These are phyloP conservation scores for Poeciliopsis infans DNA, from an alignment of 2,797 vertebrate species.

Conservation along the genomic window DNA sequence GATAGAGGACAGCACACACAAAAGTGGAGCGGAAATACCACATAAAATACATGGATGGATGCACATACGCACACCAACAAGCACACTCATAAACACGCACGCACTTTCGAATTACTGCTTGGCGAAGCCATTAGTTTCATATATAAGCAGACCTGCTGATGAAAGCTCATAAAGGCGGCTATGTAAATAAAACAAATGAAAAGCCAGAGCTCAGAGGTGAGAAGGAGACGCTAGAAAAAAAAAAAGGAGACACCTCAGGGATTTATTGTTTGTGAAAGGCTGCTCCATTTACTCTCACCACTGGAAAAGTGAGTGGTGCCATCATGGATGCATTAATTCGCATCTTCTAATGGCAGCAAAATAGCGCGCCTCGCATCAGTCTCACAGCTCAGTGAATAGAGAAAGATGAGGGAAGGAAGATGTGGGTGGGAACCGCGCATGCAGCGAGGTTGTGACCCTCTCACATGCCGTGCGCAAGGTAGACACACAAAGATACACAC, in stretches of 20 bases:
- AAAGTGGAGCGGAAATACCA: constrained; percentile 45
- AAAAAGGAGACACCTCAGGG: constrained; percentile 61
- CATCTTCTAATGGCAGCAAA: constrained; percentile 64
- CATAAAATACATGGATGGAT: constrained; percentile 67
- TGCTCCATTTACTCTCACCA: constrained; percentile 80
- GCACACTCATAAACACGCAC: constrained; percentile 35
- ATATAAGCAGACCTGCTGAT: constrained; percentile 76
- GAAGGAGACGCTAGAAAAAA: constrained; percentile 41
- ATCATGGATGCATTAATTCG: constrained; percentile 68
- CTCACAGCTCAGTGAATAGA: constrained; percentile 50
- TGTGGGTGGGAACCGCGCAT: constrained; percentile 45
- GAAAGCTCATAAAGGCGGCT: constrained; percentile 79
- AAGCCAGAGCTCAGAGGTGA: constrained; percentile 71
- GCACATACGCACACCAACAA: constrained; percentile 54
- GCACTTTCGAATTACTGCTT: constrained; percentile 62
- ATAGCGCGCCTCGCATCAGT: constrained; percentile 35
- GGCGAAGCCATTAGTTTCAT: constrained; percentile 74
- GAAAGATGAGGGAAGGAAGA: constrained; percentile 42
- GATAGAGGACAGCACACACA: constrained; percentile 28
- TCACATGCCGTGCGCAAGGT: constrained; percentile 49
- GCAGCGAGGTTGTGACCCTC: constrained; percentile 44
- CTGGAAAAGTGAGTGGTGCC: constrained; percentile 67
- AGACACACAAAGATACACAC: constrained; percentile 54
- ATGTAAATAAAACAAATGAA: constrained; percentile 83
- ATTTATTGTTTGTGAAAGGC: constrained; percentile 80